Evolutionary conservation across 35 echinoderm and acorn worm genomes (phyloP).

Genomic region (Apostichopus californicus): DNA sequence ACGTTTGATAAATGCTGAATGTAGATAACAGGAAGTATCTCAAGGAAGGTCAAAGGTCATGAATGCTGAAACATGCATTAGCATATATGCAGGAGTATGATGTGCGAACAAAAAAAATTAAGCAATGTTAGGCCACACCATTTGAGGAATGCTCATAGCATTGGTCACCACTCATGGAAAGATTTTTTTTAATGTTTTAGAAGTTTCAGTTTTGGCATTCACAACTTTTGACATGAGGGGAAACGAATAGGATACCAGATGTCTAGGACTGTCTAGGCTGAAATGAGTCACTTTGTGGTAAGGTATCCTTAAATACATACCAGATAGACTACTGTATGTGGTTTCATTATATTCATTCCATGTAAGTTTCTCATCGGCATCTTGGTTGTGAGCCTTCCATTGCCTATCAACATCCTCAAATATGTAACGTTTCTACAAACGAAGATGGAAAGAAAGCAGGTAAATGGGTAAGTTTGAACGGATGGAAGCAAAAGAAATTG

Average conservation of each 20-base stretch:
- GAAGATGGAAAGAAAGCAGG: neutral
- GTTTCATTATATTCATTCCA: slow-evolving; percentile 97
- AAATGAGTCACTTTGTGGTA: neutral
- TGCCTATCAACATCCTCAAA: slow-evolving; percentile 90
- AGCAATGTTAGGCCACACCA: neutral
- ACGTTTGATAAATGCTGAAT: slow-evolving; percentile 17
- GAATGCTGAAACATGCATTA: neutral
- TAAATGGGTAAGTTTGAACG: neutral
- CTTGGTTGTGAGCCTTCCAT: slow-evolving; percentile 85
- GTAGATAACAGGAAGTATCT: slow-evolving; percentile 14
- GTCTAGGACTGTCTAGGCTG: too few species aligned
- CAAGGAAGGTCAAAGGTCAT: slow-evolving; percentile 32
- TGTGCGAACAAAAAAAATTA: neutral
- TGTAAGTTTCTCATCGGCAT: slow-evolving; percentile 69
- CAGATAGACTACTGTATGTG: slow-evolving; percentile 87
- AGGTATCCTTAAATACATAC: slow-evolving; percentile 57
- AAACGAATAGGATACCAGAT: too few species aligned
- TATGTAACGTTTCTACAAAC: slow-evolving; percentile 86
- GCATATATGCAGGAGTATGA: neutral
- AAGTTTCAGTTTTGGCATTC: neutral
- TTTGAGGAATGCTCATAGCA: slow-evolving; percentile 13
- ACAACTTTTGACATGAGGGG: neutral
- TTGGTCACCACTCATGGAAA: neutral
- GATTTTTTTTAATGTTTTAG: too few species aligned
- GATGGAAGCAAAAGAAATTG: too few species aligned